Evolutionary conservation across 2,113 vertebrate genomes (phyloP).

Genomic region (Myotis davidii): DNA sequence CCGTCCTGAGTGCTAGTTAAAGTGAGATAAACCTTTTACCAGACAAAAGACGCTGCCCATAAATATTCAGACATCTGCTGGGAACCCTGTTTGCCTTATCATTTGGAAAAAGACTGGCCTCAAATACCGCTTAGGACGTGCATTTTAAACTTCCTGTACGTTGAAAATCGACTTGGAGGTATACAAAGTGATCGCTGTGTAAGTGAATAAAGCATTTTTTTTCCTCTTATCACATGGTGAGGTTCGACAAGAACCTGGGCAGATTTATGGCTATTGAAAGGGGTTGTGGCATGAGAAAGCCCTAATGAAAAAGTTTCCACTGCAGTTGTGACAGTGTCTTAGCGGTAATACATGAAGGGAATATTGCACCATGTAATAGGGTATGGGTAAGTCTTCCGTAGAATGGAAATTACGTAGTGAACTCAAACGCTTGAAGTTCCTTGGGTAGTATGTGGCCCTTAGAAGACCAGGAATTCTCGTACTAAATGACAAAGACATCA

Average conservation of each 20-base stretch:
- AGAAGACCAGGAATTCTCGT: neutral
- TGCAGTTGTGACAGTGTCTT: neutral
- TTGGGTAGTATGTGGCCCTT: neutral
- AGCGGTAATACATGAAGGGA: neutral
- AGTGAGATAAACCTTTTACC: constrained; percentile 50
- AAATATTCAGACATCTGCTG: constrained; percentile 60
- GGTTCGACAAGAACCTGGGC: constrained; percentile 13
- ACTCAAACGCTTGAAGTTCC: neutral
- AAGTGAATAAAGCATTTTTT: neutral
- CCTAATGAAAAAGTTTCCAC: neutral
- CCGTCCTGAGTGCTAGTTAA: constrained; percentile 52
- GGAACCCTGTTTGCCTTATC: constrained; percentile 49
- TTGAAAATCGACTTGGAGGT: neutral
- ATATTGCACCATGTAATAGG: neutral
- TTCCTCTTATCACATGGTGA: neutral
- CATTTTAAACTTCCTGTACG: constrained; percentile 36
- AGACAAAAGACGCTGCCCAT: constrained; percentile 44
- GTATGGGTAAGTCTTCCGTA: neutral
- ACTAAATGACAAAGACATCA: neutral
- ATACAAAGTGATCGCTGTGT: neutral
- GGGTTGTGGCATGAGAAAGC: neutral
- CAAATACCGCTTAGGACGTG: constrained; percentile 9
- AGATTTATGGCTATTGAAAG: neutral
- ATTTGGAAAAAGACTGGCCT: neutral
- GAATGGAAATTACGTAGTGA: neutral